A percentile compares a stretch with the other conserved stretches of the same genome.
These are phyloP conservation scores for Athalia cordata DNA, from an alignment of 2,888 invertebrate species.

Conservation along the genomic window DNA sequence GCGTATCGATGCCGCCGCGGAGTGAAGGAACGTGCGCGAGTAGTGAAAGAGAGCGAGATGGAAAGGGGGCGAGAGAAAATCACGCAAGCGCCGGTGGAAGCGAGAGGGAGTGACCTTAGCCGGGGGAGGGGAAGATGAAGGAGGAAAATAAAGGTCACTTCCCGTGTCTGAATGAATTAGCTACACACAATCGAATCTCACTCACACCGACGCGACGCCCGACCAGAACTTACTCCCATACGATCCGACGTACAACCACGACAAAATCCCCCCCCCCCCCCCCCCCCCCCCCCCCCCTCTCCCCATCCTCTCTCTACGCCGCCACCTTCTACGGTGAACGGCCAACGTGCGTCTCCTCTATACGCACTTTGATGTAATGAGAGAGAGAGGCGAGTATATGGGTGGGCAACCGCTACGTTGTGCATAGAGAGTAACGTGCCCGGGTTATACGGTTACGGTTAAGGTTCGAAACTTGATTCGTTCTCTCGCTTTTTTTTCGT, in stretches of 20 bases:
- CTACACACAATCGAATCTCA: slow-evolving; percentile 47
- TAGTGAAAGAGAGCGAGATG: slow-evolving; percentile 16
- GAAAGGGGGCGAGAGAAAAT: slow-evolving; percentile 11
- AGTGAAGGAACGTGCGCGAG: slow-evolving; percentile 11
- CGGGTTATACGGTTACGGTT: slow-evolving; percentile 25
- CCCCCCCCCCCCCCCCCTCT: no score
- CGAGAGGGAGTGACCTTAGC: background rate
- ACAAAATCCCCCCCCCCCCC: background rate
- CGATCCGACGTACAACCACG: background rate
- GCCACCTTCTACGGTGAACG: slow-evolving; percentile 28
- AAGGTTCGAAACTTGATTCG: slow-evolving; percentile 34
- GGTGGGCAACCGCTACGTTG: background rate
- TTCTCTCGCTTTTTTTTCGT: background rate
- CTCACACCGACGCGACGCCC: slow-evolving; percentile 38
- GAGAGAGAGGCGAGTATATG: background rate
- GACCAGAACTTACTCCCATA: background rate
- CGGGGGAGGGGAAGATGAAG: background rate
- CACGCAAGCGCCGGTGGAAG: background rate
- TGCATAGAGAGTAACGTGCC: background rate
- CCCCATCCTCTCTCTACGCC: background rate
- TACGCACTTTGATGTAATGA: slow-evolving; percentile 15
- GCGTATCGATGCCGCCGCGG: background rate
- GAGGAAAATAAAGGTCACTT: slow-evolving; percentile 48
- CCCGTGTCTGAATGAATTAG: slow-evolving; percentile 48
- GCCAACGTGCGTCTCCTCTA: slow-evolving; percentile 33